Percentiles rank a stretch among this genome's conserved stretches.
phyloP scores from a whole-genome alignment of 2,888 invertebrate genomes.

The Drosophila falleni region DNA sequence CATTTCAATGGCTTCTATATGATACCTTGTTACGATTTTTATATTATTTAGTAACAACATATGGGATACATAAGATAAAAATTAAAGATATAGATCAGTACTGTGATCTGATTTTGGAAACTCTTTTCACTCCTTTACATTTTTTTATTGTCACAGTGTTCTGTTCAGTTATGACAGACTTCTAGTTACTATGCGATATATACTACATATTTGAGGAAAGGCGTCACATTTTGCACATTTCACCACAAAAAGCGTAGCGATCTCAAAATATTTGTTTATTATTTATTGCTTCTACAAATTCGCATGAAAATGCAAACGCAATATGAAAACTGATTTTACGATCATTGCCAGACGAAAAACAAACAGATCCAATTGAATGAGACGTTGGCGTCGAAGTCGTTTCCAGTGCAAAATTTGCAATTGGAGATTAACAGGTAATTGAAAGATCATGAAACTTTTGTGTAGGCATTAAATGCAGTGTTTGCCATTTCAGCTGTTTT shows the following conservation, averaged over 20 bases:
- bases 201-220: no score
- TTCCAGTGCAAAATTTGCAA: slow-evolving; percentile 33
- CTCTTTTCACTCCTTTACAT: no score
- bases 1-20: background rate
- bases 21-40: background rate
- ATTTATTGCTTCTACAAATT: background rate
- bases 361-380: slow-evolving; percentile 10
- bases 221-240: background rate
- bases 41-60: background rate
- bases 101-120: background rate
- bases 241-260: background rate
- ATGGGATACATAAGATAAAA: no score
- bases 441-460: no score
- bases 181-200: no score
- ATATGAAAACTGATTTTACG: slow-evolving; percentile 27
- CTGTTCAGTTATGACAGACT: background rate
- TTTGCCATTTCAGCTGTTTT: no score
- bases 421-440: background rate
- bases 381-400: background rate
- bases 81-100: background rate
- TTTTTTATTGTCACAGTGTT: no score
- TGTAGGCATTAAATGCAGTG: no score
- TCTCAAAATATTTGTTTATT: slow-evolving; percentile 1
- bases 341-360: slow-evolving; percentile 31
- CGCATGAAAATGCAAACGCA: slow-evolving; percentile 9